phyloP scores from a whole-genome alignment of 35 echinoderm and acorn worm genomes.

The Eucidaris tribuloides region DNA sequence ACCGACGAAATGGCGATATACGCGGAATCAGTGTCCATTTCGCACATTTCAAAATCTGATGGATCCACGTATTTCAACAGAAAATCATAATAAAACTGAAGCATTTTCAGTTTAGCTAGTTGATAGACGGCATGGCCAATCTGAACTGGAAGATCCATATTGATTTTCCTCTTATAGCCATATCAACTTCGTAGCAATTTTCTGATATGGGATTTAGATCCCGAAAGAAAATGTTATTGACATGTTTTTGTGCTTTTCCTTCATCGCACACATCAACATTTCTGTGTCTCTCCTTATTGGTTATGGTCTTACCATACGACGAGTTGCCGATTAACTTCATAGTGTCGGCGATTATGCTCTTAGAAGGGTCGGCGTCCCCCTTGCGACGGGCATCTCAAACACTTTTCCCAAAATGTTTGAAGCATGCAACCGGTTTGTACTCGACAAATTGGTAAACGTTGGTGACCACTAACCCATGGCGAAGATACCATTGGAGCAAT shows the following conservation, averaged over 20 bases:
- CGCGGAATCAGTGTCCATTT: too few species aligned
- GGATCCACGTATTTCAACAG: neutral
- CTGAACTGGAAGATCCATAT: too few species aligned
- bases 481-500: conserved; percentile 37
- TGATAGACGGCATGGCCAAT: too few species aligned
- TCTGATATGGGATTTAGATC: conserved; percentile 37
- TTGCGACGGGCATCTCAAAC: conserved; percentile 25
- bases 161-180: too few species aligned
- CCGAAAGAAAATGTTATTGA: conserved; percentile 22
- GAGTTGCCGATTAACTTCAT: conserved; percentile 65
- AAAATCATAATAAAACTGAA: too few species aligned
- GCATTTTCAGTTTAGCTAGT: too few species aligned
- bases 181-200: conserved; percentile 29
- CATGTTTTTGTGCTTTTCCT: neutral
- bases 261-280: conserved; percentile 21
- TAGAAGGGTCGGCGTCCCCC: conserved; percentile 26
- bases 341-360: conserved; percentile 44
- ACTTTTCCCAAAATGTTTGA: conserved; percentile 47
- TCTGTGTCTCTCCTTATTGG: conserved; percentile 45
- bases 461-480: conserved; percentile 23
- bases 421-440: neutral
- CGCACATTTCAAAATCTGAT: neutral
- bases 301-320: conserved; percentile 58
- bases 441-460: conserved; percentile 34
- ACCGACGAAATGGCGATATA: too few species aligned